These are phyloP conservation scores for Remorina albescens DNA, from an alignment of 2,797 vertebrate genomes.

Conservation along the genomic window DNA sequence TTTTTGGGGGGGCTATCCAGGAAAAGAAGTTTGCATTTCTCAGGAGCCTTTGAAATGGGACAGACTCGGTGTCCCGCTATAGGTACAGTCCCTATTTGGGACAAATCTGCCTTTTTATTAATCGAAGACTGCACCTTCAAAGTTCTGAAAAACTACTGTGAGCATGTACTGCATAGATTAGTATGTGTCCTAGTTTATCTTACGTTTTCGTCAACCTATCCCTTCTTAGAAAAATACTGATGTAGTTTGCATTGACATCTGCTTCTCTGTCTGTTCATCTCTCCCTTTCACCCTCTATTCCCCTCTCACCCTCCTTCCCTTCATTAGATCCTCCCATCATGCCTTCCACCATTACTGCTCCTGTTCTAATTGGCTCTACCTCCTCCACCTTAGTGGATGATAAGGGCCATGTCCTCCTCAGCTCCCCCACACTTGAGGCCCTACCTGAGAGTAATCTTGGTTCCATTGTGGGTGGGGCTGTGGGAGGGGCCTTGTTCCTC, in stretches of 20 bases:
- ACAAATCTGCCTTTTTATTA: not conserved
- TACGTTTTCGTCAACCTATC: constrained; percentile 64
- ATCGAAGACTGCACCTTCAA: not conserved
- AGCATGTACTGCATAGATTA: constrained; percentile 42
- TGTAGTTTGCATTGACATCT: constrained; percentile 95
- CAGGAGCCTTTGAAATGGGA: too few relatives aligned
- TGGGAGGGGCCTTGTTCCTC: constrained; percentile 95
- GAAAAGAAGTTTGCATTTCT: too few relatives aligned
- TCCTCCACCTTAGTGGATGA: constrained; percentile 87
- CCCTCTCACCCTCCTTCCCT: constrained; percentile 89
- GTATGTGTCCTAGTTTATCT: constrained; percentile 52
- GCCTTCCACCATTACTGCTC: constrained; percentile 92
- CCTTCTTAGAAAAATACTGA: constrained; percentile 80
- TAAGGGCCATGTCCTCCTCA: constrained; percentile 88
- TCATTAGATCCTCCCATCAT: constrained; percentile 99
- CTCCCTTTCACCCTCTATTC: constrained; percentile 71
- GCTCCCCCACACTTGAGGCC: constrained; percentile 92
- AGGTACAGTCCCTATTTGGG: too few relatives aligned
- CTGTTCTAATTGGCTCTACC: constrained; percentile 89
- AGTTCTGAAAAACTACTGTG: constrained; percentile 30
- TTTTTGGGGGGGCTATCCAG: too few relatives aligned
- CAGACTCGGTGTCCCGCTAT: too few relatives aligned
- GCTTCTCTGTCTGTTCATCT: constrained; percentile 94
- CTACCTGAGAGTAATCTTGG: constrained; percentile 94
- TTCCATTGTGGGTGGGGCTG: constrained; percentile 93